phyloP scores from a whole-genome alignment of 2,888 invertebrate species.

The Hirudinaria manillensis region DNA sequence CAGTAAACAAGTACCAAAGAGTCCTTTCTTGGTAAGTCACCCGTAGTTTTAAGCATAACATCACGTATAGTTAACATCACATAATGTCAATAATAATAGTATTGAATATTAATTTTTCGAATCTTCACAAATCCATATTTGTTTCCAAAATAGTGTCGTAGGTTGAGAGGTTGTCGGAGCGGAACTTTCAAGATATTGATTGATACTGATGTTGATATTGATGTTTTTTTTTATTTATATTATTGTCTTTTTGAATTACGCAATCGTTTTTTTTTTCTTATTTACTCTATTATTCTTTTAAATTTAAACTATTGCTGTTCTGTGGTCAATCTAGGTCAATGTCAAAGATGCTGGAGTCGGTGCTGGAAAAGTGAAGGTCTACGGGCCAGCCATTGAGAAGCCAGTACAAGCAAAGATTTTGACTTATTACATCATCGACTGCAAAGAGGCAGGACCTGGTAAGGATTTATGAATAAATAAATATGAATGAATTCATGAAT shows the following conservation, averaged over 20 bases:
- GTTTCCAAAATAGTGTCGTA: neutral
- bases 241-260: too few species aligned
- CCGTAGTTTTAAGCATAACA: neutral
- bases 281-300: neutral
- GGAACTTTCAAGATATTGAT: neutral
- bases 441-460: constrained; percentile 74
- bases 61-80: neutral
- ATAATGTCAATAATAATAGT: neutral
- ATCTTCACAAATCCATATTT: neutral
- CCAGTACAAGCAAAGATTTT: constrained; percentile 70
- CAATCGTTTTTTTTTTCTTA: neutral
- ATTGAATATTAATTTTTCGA: neutral
- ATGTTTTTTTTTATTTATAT: too few species aligned
- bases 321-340: constrained; percentile 15
- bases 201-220: too few species aligned
- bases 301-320: neutral
- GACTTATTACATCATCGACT: constrained; percentile 78
- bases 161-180: neutral
- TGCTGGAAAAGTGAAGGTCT: constrained; percentile 32
- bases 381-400: constrained; percentile 75
- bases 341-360: constrained; percentile 7
- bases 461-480: constrained; percentile 45
- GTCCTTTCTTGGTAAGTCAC: constrained; percentile 66
- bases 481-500: neutral
- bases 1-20: constrained; percentile 72